Conservation (phyloP, 2,888 invertebrate genomes). For the Acrobeloides nanus region DNA sequence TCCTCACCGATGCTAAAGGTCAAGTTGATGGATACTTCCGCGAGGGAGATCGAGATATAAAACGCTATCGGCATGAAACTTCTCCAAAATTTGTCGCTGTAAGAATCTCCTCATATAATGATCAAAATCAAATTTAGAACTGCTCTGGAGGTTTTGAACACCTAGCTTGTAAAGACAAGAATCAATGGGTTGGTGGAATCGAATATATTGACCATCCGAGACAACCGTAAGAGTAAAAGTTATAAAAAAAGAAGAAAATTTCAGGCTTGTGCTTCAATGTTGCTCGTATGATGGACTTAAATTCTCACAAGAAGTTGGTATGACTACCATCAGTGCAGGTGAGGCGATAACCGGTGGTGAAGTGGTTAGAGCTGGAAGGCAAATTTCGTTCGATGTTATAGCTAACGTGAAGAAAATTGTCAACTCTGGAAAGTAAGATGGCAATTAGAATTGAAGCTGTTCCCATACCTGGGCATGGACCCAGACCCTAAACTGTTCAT, state of each 20-base stretch:
- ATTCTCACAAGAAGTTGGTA: constrained; percentile 51
- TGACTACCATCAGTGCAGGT: constrained; percentile 44
- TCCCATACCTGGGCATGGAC: no score
- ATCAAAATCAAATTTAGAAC: no score
- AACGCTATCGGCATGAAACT: constrained; percentile 29
- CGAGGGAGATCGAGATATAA: constrained; percentile 38
- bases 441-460: no score
- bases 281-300: constrained; percentile 49
- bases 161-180: constrained; percentile 43
- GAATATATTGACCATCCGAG: constrained; percentile 49
- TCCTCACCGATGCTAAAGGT: constrained; percentile 37
- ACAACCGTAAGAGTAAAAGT: constrained; percentile 34
- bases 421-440: constrained; percentile 25
- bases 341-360: constrained; percentile 52
- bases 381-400: constrained; percentile 52
- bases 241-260: background rate
- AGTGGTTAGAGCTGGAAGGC: constrained; percentile 48
- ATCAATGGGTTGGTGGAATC: constrained; percentile 52
- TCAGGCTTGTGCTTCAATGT: constrained; percentile 35
- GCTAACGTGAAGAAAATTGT: constrained; percentile 48
- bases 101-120: no score
- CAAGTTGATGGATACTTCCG: constrained; percentile 48
- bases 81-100: constrained; percentile 45
- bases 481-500: no score
- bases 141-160: constrained; percentile 42